Percentiles rank a stretch among this genome's conserved stretches.
Evolutionary conservation across 2,113 vertebrate genomes (phyloP).

Genomic region (Ahaetulla prasina): DNA sequence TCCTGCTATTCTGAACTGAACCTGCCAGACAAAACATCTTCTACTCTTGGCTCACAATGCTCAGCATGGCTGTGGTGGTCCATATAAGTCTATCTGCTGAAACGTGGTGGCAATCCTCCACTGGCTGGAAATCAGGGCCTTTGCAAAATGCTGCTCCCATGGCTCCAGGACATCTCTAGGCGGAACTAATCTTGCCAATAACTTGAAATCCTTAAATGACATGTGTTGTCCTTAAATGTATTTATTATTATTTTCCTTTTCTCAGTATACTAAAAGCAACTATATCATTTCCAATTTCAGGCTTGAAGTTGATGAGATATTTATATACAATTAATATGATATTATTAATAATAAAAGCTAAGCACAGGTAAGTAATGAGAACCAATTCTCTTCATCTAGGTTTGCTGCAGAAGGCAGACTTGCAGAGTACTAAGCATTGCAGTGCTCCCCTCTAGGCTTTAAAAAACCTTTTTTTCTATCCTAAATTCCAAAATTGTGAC

Average conservation of each 20-base stretch:
- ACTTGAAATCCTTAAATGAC: not conserved
- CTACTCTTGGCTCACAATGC: not conserved
- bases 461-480: not conserved
- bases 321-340: not conserved
- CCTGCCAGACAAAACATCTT: not conserved
- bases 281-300: not conserved
- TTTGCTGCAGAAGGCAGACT: not conserved
- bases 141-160: not conserved
- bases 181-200: slow-evolving; percentile 1
- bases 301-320: not conserved
- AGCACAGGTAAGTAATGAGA: not conserved
- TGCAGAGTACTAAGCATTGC: not conserved
- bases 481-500: not conserved
- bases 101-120: not conserved
- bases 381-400: not conserved
- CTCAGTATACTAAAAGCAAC: not conserved
- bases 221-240: not conserved
- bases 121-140: not conserved
- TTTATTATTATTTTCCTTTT: not conserved
- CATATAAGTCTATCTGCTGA: not conserved
- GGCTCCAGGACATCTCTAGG: not conserved
- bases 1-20: not conserved
- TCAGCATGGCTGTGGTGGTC: not conserved
- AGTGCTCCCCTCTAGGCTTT: not conserved
- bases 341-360: not conserved